Conservation (phyloP, 2,113 vertebrate species). For the Ornithorhynchus anatinus region DNA sequence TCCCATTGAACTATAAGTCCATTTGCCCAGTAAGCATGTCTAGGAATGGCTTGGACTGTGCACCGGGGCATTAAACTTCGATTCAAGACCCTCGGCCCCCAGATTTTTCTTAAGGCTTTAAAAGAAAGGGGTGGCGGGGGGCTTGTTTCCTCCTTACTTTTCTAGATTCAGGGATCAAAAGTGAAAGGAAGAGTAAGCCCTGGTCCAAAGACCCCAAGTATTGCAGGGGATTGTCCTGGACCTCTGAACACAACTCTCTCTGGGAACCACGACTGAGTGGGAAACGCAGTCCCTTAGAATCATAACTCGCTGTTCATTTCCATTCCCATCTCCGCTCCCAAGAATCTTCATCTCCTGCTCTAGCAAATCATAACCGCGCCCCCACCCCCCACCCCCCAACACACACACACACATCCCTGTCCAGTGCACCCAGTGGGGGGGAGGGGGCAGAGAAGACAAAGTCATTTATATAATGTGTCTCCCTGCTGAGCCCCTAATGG, state of each 20-base stretch:
- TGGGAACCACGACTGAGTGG: not conserved
- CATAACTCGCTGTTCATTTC: constrained; percentile 5
- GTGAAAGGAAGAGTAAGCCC: not conserved
- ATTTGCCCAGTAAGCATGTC: constrained; percentile 5
- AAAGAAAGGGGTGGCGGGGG: not conserved
- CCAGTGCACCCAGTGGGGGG: constrained; percentile 60
- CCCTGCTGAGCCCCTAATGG: constrained; percentile 77
- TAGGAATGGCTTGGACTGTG: not conserved
- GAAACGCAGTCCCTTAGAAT: constrained; percentile 12
- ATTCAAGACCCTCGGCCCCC: not conserved
- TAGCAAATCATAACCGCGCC: constrained; percentile 51
- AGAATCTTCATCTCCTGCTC: constrained; percentile 30
- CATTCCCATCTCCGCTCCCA: constrained; percentile 19
- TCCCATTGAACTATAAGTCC: not conserved
- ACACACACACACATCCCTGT: constrained; percentile 5
- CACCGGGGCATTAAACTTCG: not conserved
- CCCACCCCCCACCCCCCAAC: no score
- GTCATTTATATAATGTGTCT: constrained; percentile 78
- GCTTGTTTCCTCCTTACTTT: constrained; percentile 3
- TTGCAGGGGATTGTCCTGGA: not conserved
- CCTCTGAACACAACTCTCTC: not conserved
- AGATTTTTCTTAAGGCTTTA: constrained; percentile 3
- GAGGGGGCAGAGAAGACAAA: constrained; percentile 68
- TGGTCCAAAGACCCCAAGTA: not conserved
- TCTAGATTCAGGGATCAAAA: constrained; percentile 5